Evolutionary conservation across 2,888 invertebrate species (phyloP).

Genomic region (Caenorhabditis sulstoni): DNA sequence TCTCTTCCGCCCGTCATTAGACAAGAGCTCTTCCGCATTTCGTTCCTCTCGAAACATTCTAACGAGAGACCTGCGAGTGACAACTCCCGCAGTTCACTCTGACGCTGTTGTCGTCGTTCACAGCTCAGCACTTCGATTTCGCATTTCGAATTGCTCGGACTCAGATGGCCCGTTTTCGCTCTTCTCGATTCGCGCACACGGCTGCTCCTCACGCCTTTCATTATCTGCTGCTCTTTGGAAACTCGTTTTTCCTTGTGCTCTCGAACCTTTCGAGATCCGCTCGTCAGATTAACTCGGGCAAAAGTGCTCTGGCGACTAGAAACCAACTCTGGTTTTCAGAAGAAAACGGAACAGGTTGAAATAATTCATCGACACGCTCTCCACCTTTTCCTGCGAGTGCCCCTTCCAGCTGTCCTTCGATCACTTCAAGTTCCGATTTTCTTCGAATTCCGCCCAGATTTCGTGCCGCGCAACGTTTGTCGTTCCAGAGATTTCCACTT

Average conservation of each 20-base stretch:
- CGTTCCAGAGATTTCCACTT: neutral
- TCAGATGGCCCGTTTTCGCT: constrained; percentile 37
- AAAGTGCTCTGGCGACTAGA: constrained; percentile 9
- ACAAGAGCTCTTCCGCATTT: constrained; percentile 10
- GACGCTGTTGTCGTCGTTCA: constrained; percentile 27
- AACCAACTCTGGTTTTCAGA: constrained; percentile 1
- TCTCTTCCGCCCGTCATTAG: neutral
- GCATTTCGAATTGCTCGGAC: constrained; percentile 29
- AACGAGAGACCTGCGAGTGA: constrained; percentile 41
- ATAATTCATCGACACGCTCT: constrained; percentile 53
- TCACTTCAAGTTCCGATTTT: neutral
- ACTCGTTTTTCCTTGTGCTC: constrained; percentile 3
- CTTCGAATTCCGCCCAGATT: neutral
- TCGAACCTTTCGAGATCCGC: constrained; percentile 4
- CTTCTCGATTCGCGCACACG: constrained; percentile 28
- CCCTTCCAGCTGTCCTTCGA: neutral
- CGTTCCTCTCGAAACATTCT: constrained; percentile 30
- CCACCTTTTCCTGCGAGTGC: constrained; percentile 17
- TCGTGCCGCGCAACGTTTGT: constrained; percentile 18
- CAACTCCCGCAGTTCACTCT: constrained; percentile 14
- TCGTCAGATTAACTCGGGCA: constrained; percentile 3
- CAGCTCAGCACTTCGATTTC: constrained; percentile 40
- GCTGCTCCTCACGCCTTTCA: constrained; percentile 55
- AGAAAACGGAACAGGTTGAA: constrained; percentile 21
- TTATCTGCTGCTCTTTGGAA: constrained; percentile 35